A percentile compares a stretch with the other conserved stretches of the same genome.
Conservation (phyloP, 1,140 invertebrate genomes). For the Drosophila baimaii region DNA sequence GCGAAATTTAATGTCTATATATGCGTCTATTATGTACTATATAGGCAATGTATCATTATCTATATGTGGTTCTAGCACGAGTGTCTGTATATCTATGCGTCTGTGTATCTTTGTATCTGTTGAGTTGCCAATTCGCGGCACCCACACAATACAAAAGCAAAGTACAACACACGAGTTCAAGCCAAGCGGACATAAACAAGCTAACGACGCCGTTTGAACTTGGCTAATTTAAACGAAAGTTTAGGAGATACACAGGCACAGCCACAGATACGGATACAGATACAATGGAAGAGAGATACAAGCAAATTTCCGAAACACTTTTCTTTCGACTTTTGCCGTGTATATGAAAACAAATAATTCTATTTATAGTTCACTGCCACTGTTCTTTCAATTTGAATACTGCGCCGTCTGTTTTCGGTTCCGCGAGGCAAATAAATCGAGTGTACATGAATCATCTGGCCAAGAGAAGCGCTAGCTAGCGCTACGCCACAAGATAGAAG, state of each 20-base stretch:
- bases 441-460: slow-evolving; percentile 69
- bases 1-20: slow-evolving; percentile 63
- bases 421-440: slow-evolving; percentile 48
- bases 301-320: slow-evolving; percentile 54
- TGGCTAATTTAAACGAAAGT: slow-evolving; percentile 67
- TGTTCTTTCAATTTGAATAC: slow-evolving; percentile 75
- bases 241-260: slow-evolving; percentile 25
- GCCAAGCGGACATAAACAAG: slow-evolving; percentile 51
- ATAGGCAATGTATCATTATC: slow-evolving; percentile 41
- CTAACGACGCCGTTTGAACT: slow-evolving; percentile 64
- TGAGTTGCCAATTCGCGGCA: slow-evolving; percentile 63
- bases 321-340: slow-evolving; percentile 62
- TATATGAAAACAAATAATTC: slow-evolving; percentile 82
- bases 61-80: slow-evolving; percentile 53
- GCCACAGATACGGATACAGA: slow-evolving; percentile 12
- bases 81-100: slow-evolving; percentile 29
- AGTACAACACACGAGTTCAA: slow-evolving; percentile 47
- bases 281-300: slow-evolving; percentile 23
- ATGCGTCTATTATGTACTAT: slow-evolving; percentile 19
- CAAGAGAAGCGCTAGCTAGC: slow-evolving; percentile 19
- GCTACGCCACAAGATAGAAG: slow-evolving; percentile 13
- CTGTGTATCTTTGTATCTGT: slow-evolving; percentile 10
- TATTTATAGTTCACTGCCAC: slow-evolving; percentile 83
- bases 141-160: slow-evolving; percentile 27
- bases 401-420: slow-evolving; percentile 46